Conservation (phyloP, 2,888 invertebrate genomes). For the Drosophila peninsularis region DNA sequence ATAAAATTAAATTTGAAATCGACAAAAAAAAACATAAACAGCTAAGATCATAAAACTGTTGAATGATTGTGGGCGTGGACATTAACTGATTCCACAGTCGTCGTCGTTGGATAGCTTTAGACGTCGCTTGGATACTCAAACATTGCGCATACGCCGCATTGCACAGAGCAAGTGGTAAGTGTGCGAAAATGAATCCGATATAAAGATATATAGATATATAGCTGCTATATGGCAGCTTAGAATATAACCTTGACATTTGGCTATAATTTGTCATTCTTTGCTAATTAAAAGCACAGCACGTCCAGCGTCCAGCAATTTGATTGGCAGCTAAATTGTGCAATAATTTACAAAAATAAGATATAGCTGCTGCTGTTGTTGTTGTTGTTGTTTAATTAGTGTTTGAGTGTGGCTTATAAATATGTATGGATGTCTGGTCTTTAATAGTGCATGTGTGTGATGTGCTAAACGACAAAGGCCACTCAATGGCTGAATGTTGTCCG, state of each 20-base stretch:
- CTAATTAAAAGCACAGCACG: conserved; percentile 70
- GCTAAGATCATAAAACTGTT: conserved; percentile 24
- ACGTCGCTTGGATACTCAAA: conserved; percentile 37
- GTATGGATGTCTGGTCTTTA: conserved; percentile 30
- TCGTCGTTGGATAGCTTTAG: conserved; percentile 1
- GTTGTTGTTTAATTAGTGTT: conserved; percentile 68
- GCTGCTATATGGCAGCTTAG: not conserved
- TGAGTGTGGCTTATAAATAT: conserved; percentile 66
- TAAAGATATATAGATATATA: too few species aligned
- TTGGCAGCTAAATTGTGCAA: conserved; percentile 73
- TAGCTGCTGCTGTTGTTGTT: conserved; percentile 13
- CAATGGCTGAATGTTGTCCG: conserved; percentile 58
- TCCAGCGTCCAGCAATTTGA: conserved; percentile 51
- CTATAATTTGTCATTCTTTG: conserved; percentile 62
- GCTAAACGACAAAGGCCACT: conserved; percentile 70
- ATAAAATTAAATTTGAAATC: not conserved
- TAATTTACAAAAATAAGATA: conserved; percentile 36
- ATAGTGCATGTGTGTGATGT: conserved; percentile 40
- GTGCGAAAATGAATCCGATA: conserved; percentile 2
- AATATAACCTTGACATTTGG: conserved; percentile 71
- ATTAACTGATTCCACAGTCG: conserved; percentile 35
- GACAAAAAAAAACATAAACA: conserved; percentile 23
- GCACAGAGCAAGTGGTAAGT: conserved; percentile 52
- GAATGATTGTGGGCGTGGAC: conserved; percentile 69
- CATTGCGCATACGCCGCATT: conserved; percentile 56